Evolutionary conservation across 2,888 invertebrate genomes (phyloP), one percentile per base, ranked within the genome.

Genomic region (Allacma fusca): DNA sequence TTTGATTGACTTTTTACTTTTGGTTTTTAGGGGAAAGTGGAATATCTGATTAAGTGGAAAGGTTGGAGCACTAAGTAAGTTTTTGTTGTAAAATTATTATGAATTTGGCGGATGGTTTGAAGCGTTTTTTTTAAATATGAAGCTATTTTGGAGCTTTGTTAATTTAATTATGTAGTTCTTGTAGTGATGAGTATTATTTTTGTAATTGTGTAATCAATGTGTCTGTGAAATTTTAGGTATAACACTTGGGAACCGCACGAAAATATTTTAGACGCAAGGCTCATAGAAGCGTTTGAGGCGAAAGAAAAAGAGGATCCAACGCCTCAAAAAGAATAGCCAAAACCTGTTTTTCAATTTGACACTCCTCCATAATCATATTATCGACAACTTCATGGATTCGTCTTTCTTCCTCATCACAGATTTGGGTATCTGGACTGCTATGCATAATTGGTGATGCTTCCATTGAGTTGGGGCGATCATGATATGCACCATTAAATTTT

Each of bases 241-340:
- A 97, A 96, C 88, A 97, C 98, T 59, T 98, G 98, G 98, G 98
- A 98, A 88, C 98, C 98, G 72, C 96, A 96, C 88, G 96, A 96
- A 87, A 98, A 98, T 87, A 97, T 98, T 84, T 89, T 98, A 82
- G 97, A 97, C 88, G 91, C 91, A 71, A 91, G 96, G 82, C 91
- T 98, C 81, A 95, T 97, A 84, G 93, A 96, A 87, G 92, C 94
- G 83, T 97, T 95, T 88, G 94, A 96, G 87, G 91, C 92, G 79
- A 85, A 85, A 75, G 85, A 86, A 80, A 89, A 90, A 84, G 90
- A 89, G 85, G 91, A 88, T 85, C 89, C 85, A 85, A 78, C 78
- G n/a, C 89, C 87, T 19, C 87, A 89, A 4, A 92, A 90, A 85
- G 87, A 91, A 77, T 91, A 90, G 77, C 91, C 89, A 83, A 93